These are phyloP conservation scores for Anoncus sp. DNA, from an alignment of 2,888 invertebrate species.

Conservation along the genomic window DNA sequence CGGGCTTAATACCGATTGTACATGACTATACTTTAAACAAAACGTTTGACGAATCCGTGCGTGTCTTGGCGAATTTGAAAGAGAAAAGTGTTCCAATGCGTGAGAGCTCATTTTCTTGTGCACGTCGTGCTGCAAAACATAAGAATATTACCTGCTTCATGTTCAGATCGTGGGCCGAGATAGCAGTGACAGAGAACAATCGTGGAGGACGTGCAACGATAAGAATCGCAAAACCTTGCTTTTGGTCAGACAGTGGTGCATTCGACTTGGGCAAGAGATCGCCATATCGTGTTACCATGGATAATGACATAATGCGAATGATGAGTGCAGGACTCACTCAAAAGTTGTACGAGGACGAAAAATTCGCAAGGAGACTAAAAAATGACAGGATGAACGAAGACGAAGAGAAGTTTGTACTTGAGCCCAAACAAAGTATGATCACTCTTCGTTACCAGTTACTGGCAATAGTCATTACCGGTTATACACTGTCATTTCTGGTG, in stretches of 20 bases:
- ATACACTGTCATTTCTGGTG: not conserved
- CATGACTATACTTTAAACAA: conserved; percentile 16
- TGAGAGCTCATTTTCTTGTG: conserved; percentile 16
- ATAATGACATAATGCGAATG: not conserved
- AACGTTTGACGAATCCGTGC: conserved; percentile 44
- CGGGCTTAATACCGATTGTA: conserved; percentile 52
- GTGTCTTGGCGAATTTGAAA: conserved; percentile 24
- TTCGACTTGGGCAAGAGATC: too few relatives aligned
- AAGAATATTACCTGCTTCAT: conserved; percentile 54
- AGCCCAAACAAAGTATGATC: not conserved
- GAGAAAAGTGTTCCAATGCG: conserved; percentile 18
- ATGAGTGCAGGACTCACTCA: not conserved
- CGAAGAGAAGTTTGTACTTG: not conserved
- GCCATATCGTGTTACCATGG: conserved; percentile 17
- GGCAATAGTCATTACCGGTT: conserved; percentile 6
- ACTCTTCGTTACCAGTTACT: conserved; percentile 1
- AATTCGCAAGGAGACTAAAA: too few relatives aligned
- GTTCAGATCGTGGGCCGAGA: conserved; percentile 38
- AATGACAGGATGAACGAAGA: too few relatives aligned
- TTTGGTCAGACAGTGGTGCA: too few relatives aligned
- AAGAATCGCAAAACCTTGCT: too few relatives aligned
- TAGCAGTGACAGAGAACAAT: too few relatives aligned
- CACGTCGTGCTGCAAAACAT: conserved; percentile 3
- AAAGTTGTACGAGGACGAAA: too few relatives aligned
- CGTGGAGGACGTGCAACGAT: too few relatives aligned